A percentile compares a stretch with the other conserved stretches of the same genome.
These are phyloP conservation scores for Emydura subglobosa DNA, from an alignment of 2,113 vertebrate genomes.

Conservation along the genomic window DNA sequence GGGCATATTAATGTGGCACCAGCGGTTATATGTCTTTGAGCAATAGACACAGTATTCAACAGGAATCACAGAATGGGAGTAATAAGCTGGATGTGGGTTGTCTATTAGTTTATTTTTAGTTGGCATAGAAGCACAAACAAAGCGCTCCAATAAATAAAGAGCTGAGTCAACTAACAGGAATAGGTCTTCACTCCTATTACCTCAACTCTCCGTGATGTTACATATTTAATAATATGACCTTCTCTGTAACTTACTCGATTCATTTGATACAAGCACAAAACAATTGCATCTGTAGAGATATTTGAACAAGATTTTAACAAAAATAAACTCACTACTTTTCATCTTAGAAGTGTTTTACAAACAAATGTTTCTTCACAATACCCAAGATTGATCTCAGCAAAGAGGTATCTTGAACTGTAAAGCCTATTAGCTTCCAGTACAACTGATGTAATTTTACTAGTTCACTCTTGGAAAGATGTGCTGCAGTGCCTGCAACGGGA, in stretches of 20 bases:
- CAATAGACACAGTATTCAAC: background rate
- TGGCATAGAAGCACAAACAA: background rate
- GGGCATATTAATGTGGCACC: background rate
- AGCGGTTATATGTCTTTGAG: background rate
- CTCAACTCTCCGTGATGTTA: background rate
- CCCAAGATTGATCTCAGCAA: background rate
- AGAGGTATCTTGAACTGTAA: background rate
- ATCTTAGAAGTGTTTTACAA: background rate
- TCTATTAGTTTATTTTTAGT: conserved; percentile 3
- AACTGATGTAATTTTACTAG: background rate
- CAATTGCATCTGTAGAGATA: background rate
- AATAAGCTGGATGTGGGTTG: background rate
- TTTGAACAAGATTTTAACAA: background rate
- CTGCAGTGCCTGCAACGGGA: background rate
- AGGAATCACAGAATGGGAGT: background rate
- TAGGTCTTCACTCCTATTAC: background rate
- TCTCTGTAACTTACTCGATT: background rate
- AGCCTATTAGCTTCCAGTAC: background rate
- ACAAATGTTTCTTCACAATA: background rate
- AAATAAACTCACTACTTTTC: background rate
- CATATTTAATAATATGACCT: background rate
- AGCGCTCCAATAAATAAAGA: background rate
- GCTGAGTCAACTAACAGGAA: background rate
- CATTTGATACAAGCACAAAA: background rate
- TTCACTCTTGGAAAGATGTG: fast-evolving